Evolutionary conservation across 2,888 invertebrate genomes (phyloP).

Genomic region (Aspidiotus rigidus): DNA sequence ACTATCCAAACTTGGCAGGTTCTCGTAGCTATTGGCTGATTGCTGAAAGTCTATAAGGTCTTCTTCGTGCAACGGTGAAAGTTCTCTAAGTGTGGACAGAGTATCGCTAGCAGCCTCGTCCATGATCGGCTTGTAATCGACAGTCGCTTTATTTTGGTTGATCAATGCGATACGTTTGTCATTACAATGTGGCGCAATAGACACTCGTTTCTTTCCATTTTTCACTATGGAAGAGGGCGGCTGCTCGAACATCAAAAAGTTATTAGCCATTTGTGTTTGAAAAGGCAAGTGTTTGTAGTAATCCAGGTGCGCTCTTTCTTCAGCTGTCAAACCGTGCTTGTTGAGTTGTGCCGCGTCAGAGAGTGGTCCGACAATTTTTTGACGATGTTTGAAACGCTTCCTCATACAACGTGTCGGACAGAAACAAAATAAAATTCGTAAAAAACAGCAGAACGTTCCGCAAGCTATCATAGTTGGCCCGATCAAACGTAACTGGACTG

Average conservation of each 20-base stretch:
- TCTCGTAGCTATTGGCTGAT: slow-evolving; percentile 35
- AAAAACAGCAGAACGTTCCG: slow-evolving; percentile 71
- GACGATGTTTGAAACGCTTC: slow-evolving; percentile 38
- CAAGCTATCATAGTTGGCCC: slow-evolving; percentile 72
- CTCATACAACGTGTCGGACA: slow-evolving; percentile 44
- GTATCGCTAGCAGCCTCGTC: slow-evolving; percentile 34
- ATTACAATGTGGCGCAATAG: slow-evolving; percentile 43
- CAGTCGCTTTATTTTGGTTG: slow-evolving; percentile 28
- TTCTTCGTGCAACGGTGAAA: slow-evolving; percentile 30
- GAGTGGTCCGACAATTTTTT: slow-evolving; percentile 35
- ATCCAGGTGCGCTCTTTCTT: slow-evolving; percentile 39
- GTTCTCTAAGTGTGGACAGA: slow-evolving; percentile 22
- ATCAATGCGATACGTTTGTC: slow-evolving; percentile 42
- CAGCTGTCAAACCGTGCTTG: slow-evolving; percentile 37
- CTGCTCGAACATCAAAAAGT: slow-evolving; percentile 22
- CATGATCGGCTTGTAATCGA: slow-evolving; percentile 28
- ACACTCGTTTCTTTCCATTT: slow-evolving; percentile 43
- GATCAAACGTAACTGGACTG: slow-evolving; percentile 72
- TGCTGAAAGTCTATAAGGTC: slow-evolving; percentile 31
- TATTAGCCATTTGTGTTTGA: slow-evolving; percentile 38
- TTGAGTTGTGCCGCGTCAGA: slow-evolving; percentile 36
- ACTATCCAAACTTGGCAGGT: slow-evolving; percentile 36
- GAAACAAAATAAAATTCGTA: slow-evolving; percentile 74
- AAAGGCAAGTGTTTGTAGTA: slow-evolving; percentile 41
- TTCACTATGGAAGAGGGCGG: not conserved